Percentiles rank a stretch among this genome's conserved stretches.
Conservation (phyloP, 2,888 invertebrate genomes). For the Cabera pusaria region DNA sequence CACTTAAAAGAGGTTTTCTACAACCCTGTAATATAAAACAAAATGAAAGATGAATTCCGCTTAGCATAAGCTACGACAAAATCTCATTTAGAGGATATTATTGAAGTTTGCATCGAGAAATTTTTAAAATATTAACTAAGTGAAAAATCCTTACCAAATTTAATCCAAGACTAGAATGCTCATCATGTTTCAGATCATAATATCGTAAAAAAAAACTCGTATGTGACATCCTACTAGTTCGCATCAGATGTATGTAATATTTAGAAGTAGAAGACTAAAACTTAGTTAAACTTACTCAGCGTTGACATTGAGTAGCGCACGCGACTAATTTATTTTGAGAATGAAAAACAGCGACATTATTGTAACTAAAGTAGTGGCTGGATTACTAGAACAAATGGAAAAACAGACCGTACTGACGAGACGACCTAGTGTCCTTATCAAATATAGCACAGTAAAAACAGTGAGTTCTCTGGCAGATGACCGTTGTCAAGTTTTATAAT, state of each 20-base stretch:
- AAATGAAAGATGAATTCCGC: conserved; percentile 60
- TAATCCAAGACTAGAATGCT: no score
- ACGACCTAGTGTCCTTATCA: neutral
- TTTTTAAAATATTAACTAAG: no score
- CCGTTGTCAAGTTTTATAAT: conserved; percentile 16
- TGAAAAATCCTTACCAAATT: no score
- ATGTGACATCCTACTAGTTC: conserved; percentile 2
- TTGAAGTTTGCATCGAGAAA: conserved; percentile 49
- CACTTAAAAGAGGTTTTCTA: conserved; percentile 38
- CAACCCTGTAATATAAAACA: conserved; percentile 56
- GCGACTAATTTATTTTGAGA: conserved; percentile 5
- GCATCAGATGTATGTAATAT: conserved; percentile 6
- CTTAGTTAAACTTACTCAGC: conserved; percentile 9
- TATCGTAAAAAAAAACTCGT: conserved; percentile 10
- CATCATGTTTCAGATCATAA: conserved; percentile 13
- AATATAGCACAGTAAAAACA: conserved; percentile 16
- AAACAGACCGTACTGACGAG: conserved; percentile 3
- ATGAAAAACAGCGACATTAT: conserved; percentile 1
- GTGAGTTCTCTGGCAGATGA: conserved; percentile 4
- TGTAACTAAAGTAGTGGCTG: conserved; percentile 1
- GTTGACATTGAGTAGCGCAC: conserved; percentile 2
- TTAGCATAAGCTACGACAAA: conserved; percentile 59
- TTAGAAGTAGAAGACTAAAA: no score
- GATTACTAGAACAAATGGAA: neutral
- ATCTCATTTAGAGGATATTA: conserved; percentile 39